These are phyloP conservation scores for Chloropsis hardwickii DNA, from an alignment of 2,113 vertebrate genomes.

Conservation along the genomic window DNA sequence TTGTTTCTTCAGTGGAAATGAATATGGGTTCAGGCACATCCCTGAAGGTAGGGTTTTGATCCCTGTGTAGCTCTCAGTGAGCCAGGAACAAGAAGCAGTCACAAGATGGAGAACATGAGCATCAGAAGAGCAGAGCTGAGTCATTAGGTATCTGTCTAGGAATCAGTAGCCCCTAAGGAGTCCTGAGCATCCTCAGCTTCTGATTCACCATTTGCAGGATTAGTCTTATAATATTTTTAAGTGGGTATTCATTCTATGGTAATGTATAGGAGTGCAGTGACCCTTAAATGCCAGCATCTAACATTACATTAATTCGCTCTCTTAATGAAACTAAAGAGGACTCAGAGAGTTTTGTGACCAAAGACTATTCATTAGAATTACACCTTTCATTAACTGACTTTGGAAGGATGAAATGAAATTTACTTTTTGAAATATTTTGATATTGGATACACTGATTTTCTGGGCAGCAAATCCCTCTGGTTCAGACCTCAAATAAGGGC, in stretches of 20 bases:
- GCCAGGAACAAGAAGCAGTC: not conserved
- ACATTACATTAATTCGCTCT: conserved; percentile 46
- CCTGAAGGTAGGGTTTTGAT: not conserved
- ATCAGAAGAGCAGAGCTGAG: not conserved
- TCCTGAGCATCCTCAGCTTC: not conserved
- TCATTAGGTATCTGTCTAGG: not conserved
- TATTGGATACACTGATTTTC: conserved; percentile 42
- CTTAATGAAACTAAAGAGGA: conserved; percentile 45
- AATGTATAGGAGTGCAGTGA: conserved; percentile 33
- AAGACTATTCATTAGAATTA: conserved; percentile 13
- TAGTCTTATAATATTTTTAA: conserved; percentile 50
- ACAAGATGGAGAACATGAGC: not conserved
- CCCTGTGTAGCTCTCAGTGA: not conserved
- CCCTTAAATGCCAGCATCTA: conserved; percentile 60
- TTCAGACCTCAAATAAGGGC: conserved; percentile 17
- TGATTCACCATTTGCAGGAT: not conserved
- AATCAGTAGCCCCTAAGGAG: not conserved
- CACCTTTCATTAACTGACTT: conserved; percentile 55
- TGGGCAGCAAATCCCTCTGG: conserved; percentile 6
- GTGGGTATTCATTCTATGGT: not conserved
- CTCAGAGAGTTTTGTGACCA: conserved; percentile 4
- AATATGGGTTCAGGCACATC: not conserved
- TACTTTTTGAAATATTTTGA: conserved; percentile 57
- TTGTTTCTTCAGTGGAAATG: not conserved
- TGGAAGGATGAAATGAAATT: conserved; percentile 32